Base-by-base conservation (phyloP, 2,888 invertebrate genomes). In the Rhabditophanes sp. region DNA sequence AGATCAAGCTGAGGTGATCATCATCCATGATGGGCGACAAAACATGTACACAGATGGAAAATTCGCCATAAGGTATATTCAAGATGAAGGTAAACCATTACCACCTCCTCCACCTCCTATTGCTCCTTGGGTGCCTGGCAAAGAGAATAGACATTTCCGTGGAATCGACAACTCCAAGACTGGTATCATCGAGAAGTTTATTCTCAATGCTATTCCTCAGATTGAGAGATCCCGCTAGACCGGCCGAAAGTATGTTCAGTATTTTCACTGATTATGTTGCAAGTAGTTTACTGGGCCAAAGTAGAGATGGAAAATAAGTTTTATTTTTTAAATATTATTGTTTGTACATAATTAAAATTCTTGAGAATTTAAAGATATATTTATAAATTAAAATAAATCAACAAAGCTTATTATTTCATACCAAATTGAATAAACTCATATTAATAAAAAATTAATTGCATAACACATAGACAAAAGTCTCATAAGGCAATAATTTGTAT, bases 171-270 rank as follows among this genome's bases (percentile, higher is more conserved):
- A 46, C 16, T 41, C 44, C 20, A 45, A 44, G 2, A 48, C 48
- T 20, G 56, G 58, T 2, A 39, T 60, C 9, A 52, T 58, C 36
- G 58, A 58, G 37, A 56, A 60, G 41, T 58, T 58, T 46, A 58
- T 58, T 19, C 43, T 58, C 25, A 57, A 60, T 30, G 52, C 53
- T 16, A 46, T 58, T 16, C 58, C 58, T 5, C 48, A 48, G n/a
- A 31, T 48, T 58, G 16, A 36, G 54, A 15, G 48, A 48, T 25
- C 52, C 48, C 15, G 30, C 34, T 21, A 31, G 27, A 20, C 48
- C 48, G 17, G 46, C 41, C 16, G 48, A 48, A 25, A 37, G 42
- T 19, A 40, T 49, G 21, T 22, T 50, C 12, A 53, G 52, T 21
- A 48, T 48, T 30, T 23, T 48, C 26, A 48, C 48, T 12, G 48